Evolutionary conservation across 2,888 invertebrate species (phyloP), one percentile per base, ranked within the genome.

Genomic region (Andrena flavipes): DNA sequence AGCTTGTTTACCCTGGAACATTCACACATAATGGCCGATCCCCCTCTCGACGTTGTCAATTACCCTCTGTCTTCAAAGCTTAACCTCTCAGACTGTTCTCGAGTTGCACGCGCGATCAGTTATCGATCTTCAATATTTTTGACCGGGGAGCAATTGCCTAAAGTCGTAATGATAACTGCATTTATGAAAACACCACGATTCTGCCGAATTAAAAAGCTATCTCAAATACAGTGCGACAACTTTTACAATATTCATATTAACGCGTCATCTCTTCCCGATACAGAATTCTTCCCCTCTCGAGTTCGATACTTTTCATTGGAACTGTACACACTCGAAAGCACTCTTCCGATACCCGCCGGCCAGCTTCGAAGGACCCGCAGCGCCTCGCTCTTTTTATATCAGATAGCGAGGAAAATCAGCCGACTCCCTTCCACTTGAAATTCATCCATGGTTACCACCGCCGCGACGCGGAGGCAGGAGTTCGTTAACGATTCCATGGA

Each of bases 1-100:
- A 87, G 86, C 76, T 83, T 89, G 89, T 91, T 91, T 90, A 89
- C 88, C 87, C 87, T 87, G 83, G 86, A 85, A 86, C 85, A 78
- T 87, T 85, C 83, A 77, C 82, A 82, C 87, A 87, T 87, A 90
- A 86, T 88, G 85, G 82, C 79, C 78, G 82, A 75, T 80, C 79
- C 84, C 84, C 76, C 76, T 79, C 71, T 81, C 67, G 62, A 72
- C 76, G 82, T 76, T 78, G 80, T 86, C 87, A 78, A 87, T 86
- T 86, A 80, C 80, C 84, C 80, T 83, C 79, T 77, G 82, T 84
- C 84, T 86, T 83, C 79, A 81, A 79, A 82, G 81, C 76, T 81
- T 74, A 78, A 80, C 82, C 75, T 70, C 78, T 74, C 73, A 73
- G 77, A 80, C 69, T 69, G 26, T 70, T 49, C 67, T 74, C 59